A percentile compares a stretch with the other conserved stretches of the same genome.
Conservation (phyloP, 1,140 invertebrate species). For the Triops longicaudatus region DNA sequence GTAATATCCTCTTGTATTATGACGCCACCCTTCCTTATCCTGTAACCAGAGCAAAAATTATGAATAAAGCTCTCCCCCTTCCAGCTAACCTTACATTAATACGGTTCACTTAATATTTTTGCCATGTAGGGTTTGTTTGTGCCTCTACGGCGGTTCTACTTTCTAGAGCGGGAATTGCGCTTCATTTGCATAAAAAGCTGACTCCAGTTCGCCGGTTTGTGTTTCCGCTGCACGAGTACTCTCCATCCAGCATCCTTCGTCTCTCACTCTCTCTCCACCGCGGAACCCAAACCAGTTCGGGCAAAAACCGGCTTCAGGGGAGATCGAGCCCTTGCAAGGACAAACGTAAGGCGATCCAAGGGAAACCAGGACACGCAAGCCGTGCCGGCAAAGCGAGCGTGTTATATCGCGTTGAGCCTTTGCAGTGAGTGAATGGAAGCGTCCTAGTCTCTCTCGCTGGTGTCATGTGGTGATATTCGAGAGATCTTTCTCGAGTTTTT, state of each 20-base stretch:
- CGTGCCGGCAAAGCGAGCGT: background rate
- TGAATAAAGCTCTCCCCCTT: background rate
- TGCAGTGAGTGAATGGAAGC: background rate
- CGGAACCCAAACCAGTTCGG: no score
- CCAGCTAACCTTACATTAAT: background rate
- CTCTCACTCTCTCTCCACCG: no score
- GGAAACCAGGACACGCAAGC: background rate
- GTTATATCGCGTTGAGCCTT: background rate
- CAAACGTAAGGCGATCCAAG: background rate
- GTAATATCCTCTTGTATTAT: background rate
- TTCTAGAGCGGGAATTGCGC: no score
- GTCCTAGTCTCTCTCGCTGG: background rate
- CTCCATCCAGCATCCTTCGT: no score
- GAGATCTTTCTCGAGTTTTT: background rate
- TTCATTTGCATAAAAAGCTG: no score
- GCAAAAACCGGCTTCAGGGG: no score
- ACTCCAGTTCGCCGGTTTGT: no score
- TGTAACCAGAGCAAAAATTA: background rate
- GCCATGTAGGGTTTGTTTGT: no score
- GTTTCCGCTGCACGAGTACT: no score
- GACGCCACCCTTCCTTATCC: background rate
- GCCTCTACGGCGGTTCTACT: no score
- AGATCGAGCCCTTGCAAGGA: background rate
- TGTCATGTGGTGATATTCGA: background rate
- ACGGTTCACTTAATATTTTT: background rate